Evolutionary conservation across 2,888 invertebrate genomes (phyloP).

Genomic region (Dione juno): DNA sequence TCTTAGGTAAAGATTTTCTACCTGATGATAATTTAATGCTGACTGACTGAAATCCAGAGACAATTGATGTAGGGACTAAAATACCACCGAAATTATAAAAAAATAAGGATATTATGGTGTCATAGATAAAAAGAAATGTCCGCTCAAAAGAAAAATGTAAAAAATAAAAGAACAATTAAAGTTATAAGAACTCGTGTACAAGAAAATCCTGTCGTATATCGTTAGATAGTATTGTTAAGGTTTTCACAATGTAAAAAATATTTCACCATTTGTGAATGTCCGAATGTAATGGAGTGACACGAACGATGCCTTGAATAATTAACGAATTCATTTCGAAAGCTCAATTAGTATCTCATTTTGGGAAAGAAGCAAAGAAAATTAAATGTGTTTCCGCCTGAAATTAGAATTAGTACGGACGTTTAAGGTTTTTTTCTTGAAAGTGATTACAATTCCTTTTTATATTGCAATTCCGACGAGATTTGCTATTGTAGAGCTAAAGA

Average conservation of each 20-base stretch:
- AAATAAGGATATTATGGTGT: too few species aligned
- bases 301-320: conserved; percentile 53
- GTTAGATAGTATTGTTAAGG: conserved; percentile 26
- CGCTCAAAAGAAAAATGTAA: too few species aligned
- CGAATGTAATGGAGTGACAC: conserved; percentile 50
- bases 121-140: too few species aligned
- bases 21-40: too few species aligned
- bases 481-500: neutral
- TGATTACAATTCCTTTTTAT: conserved; percentile 26
- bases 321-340: conserved; percentile 51
- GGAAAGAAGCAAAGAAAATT: conserved; percentile 43
- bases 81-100: too few species aligned
- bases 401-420: conserved; percentile 19
- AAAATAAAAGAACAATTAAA: too few species aligned
- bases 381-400: conserved; percentile 45
- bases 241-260: conserved; percentile 24
- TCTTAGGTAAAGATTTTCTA: too few species aligned
- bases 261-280: conserved; percentile 36
- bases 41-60: too few species aligned
- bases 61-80: too few species aligned
- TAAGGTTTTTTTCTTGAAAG: conserved; percentile 27
- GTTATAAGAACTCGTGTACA: neutral
- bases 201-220: neutral
- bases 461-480: conserved; percentile 3
- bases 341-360: conserved; percentile 52